Base-by-base conservation (phyloP, 2,797 vertebrate species). In the Austrolebias charrua region DNA sequence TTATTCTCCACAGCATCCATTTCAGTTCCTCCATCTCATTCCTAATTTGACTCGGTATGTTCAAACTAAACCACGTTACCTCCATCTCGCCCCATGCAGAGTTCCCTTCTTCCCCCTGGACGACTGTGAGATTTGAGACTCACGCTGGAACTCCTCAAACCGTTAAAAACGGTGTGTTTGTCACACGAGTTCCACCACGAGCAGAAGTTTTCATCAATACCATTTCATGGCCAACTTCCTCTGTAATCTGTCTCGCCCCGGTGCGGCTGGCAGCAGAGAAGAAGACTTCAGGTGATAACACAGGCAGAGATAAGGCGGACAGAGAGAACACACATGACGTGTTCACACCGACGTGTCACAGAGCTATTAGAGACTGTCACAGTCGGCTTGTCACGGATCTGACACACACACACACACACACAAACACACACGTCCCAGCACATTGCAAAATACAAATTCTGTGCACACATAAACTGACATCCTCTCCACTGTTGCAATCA, bases 311-410 rank as follows among this genome's bases (percentile, higher is more conserved):
- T 84, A 73, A 86, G 73, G 57, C 53, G 63, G 72, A 79, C 71
- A 76, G 72, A 74, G 59, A 6, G 46, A 54, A 63, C 66, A 79
- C 79, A 78, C 73, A 64, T 45, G 46, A 66, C 48, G 51, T 72
- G 79, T 69, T 76, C 76, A 77, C 69, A 74, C 12, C 14, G 62
- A 79, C 76, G 82, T 73, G 83, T 80, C 86, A 42, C 51, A 81
- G 80, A 80, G 82, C 84, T 82, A 86, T 86, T 86, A 85, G 77
- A 83, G 62, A 53, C 73, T 38, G 86, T 85, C 83, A 86, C 83
- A 80, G 64, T 71, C 71, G 80, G 63, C 77, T 80, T 76, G 78
- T 81, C 69, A 73, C 48, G 4, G 65, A 79, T 80, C 69, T 46
- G 35, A 4, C 5, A n/a, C 58, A 43, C 60, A 63, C 76, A n/a